A percentile compares a stretch with the other conserved stretches of the same genome.
Evolutionary conservation across 1,140 invertebrate species (phyloP).

Genomic region (Cotesia typhae): DNA sequence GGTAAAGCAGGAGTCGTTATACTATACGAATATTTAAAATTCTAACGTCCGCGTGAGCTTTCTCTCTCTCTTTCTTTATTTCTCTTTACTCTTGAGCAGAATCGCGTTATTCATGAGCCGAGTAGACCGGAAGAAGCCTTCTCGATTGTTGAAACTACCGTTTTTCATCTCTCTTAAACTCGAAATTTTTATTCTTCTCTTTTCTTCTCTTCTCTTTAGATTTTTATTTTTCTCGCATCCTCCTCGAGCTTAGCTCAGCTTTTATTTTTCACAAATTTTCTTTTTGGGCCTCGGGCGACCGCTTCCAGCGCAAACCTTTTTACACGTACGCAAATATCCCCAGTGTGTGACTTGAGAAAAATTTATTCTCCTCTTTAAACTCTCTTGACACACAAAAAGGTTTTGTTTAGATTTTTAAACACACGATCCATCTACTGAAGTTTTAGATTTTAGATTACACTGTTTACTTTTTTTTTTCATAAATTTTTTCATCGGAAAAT

Average conservation of each 20-base stretch:
- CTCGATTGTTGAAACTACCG: constrained; percentile 15
- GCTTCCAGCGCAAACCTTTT: constrained; percentile 9
- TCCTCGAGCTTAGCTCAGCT: background rate
- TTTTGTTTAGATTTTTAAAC: background rate
- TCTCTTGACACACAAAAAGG: background rate
- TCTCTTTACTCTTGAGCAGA: constrained; percentile 18
- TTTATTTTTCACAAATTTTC: background rate
- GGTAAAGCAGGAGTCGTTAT: constrained; percentile 48
- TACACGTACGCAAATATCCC: constrained; percentile 5
- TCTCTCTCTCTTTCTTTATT: too few species aligned
- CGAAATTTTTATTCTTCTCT: constrained; percentile 1
- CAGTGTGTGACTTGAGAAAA: background rate
- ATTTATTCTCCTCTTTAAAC: background rate
- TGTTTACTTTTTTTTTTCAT: too few species aligned
- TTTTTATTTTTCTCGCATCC: background rate
- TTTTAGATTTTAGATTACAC: too few species aligned
- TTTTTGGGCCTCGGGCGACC: background rate
- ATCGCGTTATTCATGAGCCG: constrained; percentile 50
- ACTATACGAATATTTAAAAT: constrained; percentile 43
- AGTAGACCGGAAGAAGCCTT: constrained; percentile 33
- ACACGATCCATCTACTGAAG: too few species aligned
- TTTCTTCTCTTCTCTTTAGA: background rate
- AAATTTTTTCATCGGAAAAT: too few species aligned
- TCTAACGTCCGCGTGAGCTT: constrained; percentile 44
- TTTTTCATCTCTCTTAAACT: constrained; percentile 22